A percentile compares a stretch with the other conserved stretches of the same genome.
Evolutionary conservation across 2,888 invertebrate genomes (phyloP).

Genomic region (Synanthedon myopaeformis): DNA sequence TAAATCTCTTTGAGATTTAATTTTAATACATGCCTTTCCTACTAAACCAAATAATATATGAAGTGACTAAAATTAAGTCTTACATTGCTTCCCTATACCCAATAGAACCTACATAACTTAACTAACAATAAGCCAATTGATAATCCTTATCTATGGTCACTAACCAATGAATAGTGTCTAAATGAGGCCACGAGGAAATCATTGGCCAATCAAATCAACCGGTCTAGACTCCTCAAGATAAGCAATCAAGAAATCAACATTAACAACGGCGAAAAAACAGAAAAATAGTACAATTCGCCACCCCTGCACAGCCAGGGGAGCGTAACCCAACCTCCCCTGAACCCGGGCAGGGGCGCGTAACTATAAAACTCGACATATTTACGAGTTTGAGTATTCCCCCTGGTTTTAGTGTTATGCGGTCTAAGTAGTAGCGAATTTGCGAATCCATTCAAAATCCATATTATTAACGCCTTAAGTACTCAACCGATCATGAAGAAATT

Average conservation of each 20-base stretch:
- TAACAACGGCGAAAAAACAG: constrained; percentile 27
- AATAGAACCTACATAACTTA: too few relatives aligned
- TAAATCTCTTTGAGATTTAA: too few relatives aligned
- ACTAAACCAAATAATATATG: too few relatives aligned
- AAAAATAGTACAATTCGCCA: constrained; percentile 22
- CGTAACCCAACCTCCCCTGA: constrained; percentile 3
- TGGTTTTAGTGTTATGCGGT: constrained; percentile 18
- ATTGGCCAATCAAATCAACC: background rate
- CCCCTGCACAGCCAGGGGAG: constrained; percentile 20
- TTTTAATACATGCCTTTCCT: too few relatives aligned
- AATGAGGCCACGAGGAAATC: background rate
- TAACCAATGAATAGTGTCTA: too few relatives aligned
- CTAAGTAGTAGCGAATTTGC: background rate
- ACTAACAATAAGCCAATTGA: too few relatives aligned
- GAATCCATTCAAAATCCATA: too few relatives aligned
- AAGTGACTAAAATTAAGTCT: too few relatives aligned
- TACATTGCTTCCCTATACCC: too few relatives aligned
- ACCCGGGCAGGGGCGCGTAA: constrained; percentile 30
- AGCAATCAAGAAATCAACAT: constrained; percentile 48
- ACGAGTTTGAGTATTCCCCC: constrained; percentile 45
- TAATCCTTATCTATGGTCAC: too few relatives aligned
- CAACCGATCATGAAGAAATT: too few relatives aligned
- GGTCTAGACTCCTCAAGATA: constrained; percentile 17
- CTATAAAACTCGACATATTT: constrained; percentile 65
- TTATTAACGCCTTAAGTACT: too few relatives aligned